Conservation (phyloP, 2,113 vertebrate genomes). For the Callaeas wilsoni region DNA sequence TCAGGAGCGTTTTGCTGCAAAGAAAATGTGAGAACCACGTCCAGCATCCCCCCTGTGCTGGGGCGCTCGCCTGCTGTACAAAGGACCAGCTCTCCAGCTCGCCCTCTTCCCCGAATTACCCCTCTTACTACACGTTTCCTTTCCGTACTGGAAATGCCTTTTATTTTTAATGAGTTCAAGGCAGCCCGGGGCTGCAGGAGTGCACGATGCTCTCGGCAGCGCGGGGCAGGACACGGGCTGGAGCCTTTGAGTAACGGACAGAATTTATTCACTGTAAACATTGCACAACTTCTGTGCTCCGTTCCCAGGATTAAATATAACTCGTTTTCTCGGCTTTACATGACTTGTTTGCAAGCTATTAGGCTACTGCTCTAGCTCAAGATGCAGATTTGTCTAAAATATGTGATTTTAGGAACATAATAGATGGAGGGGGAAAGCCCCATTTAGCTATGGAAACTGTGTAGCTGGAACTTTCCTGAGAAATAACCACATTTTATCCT, state of each 20-base stretch:
- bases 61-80: neutral
- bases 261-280: neutral
- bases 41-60: neutral
- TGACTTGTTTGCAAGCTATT: neutral
- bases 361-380: neutral
- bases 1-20: neutral
- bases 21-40: fast-evolving
- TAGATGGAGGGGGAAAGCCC: neutral
- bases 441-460: neutral
- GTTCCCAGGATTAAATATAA: neutral
- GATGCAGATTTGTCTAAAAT: neutral
- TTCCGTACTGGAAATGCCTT: neutral
- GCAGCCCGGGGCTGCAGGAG: neutral
- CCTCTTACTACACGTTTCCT: fast-evolving
- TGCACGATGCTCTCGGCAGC: neutral
- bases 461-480: neutral
- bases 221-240: neutral
- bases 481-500: neutral
- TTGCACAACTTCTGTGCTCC: neutral
- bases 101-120: neutral
- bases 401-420: neutral
- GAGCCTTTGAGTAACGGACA: neutral
- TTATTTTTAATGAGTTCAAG: neutral
- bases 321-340: neutral
- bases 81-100: neutral